Evolutionary conservation across 1,140 invertebrate species (phyloP).

Genomic region (Pararge aegeria): DNA sequence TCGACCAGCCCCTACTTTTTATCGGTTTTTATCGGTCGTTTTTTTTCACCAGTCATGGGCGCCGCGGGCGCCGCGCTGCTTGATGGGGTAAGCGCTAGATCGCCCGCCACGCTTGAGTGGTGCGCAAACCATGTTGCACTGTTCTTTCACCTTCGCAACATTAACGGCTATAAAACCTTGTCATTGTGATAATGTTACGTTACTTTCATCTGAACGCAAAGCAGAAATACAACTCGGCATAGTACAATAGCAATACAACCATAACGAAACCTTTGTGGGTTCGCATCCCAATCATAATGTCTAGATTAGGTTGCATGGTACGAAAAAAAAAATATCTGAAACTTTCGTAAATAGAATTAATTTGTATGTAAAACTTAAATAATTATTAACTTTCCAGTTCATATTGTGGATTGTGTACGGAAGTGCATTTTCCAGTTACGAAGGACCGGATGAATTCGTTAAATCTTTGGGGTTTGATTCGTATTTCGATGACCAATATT

Average conservation of each 20-base stretch:
- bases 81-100: conserved; percentile 67
- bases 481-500: conserved; percentile 51
- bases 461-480: conserved; percentile 63
- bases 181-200: conserved; percentile 71
- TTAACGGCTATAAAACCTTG: conserved; percentile 77
- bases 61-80: conserved; percentile 23
- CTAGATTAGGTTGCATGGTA: conserved; percentile 62
- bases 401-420: conserved; percentile 60
- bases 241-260: conserved; percentile 38
- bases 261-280: conserved; percentile 51
- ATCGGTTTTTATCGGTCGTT: too few species aligned
- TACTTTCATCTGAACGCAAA: conserved; percentile 64
- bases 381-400: conserved; percentile 53
- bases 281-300: conserved; percentile 67
- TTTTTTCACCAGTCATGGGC: too few species aligned
- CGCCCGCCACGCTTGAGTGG: conserved; percentile 64
- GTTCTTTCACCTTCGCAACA: conserved; percentile 78
- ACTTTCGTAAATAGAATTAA: conserved; percentile 12
- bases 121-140: conserved; percentile 65
- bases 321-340: conserved; percentile 24
- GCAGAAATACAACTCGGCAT: conserved; percentile 45
- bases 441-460: conserved; percentile 60
- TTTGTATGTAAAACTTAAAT: conserved; percentile 15
- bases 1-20: too few species aligned
- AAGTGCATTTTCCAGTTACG: conserved; percentile 50